Conservation (phyloP, 1,140 invertebrate genomes). For the Brachionus rotundiformis region DNA sequence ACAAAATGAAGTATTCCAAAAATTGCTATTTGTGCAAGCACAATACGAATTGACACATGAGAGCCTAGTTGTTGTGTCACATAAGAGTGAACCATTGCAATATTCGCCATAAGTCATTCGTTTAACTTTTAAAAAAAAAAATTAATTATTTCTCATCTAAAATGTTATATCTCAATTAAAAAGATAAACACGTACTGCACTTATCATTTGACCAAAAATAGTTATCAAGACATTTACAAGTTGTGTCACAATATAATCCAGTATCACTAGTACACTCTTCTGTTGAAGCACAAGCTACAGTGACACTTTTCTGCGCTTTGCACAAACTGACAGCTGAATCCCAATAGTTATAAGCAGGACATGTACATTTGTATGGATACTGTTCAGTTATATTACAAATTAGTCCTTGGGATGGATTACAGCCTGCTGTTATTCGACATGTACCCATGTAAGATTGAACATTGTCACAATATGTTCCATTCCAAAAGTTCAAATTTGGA, state of each 20-base stretch:
- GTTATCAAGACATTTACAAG: neutral
- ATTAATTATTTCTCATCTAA: no score
- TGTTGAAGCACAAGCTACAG: neutral
- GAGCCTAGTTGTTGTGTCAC: neutral
- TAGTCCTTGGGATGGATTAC: neutral
- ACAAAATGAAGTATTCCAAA: neutral
- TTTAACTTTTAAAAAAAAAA: neutral
- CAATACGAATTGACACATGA: neutral
- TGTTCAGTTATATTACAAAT: slow-evolving; percentile 18
- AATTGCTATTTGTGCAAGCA: neutral
- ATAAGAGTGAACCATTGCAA: neutral
- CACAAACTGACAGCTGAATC: neutral
- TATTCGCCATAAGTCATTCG: neutral
- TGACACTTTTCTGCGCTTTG: neutral
- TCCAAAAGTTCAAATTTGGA: slow-evolving; percentile 18
- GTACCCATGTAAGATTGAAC: slow-evolving; percentile 31
- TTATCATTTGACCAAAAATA: slow-evolving; percentile 18
- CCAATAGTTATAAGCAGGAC: slow-evolving; percentile 9
- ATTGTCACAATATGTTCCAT: slow-evolving; percentile 25
- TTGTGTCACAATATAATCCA: neutral
- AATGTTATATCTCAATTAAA: no score
- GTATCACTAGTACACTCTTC: neutral
- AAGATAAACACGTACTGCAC: neutral
- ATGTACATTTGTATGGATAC: slow-evolving; percentile 13
- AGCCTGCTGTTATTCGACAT: neutral